Percentiles rank a stretch among this genome's conserved stretches.
These are phyloP conservation scores for Shinisaurus crocodilurus DNA, from an alignment of 2,113 vertebrate species.

Conservation along the genomic window DNA sequence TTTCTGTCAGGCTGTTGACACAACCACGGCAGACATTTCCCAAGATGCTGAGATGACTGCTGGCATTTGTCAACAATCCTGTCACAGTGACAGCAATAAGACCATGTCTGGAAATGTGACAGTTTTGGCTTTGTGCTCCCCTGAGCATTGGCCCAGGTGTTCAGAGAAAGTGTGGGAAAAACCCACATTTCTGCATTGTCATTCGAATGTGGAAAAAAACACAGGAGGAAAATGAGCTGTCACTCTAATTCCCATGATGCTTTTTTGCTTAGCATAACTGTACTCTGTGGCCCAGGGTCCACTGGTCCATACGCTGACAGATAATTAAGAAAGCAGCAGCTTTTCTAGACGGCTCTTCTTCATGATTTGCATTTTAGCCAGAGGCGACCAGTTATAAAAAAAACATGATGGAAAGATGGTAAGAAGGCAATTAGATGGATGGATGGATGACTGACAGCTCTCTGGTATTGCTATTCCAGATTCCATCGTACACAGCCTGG, in stretches of 20 bases:
- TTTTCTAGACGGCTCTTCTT: slow-evolving; percentile 90
- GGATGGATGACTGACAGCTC: slow-evolving; percentile 99
- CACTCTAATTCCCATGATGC: slow-evolving; percentile 99
- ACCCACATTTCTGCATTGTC: slow-evolving; percentile 93
- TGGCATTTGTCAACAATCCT: slow-evolving; percentile 99
- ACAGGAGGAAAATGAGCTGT: slow-evolving; percentile 99
- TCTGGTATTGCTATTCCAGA: slow-evolving; percentile 93
- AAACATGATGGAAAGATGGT: slow-evolving; percentile 99
- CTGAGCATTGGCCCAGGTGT: slow-evolving; percentile 92
- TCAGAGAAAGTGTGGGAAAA: slow-evolving; percentile 89
- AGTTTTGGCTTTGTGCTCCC: slow-evolving; percentile 95
- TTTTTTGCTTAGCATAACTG: slow-evolving; percentile 99
- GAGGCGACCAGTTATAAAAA: slow-evolving; percentile 99
- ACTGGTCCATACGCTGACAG: slow-evolving; percentile 90
- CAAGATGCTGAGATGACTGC: slow-evolving; percentile 99
- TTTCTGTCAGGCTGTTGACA: slow-evolving; percentile 99
- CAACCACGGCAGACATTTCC: slow-evolving; percentile 99
- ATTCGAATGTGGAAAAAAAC: slow-evolving; percentile 89
- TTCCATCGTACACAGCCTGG: slow-evolving; percentile 87
- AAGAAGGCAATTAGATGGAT: slow-evolving; percentile 99
- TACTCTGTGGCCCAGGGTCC: slow-evolving; percentile 89
- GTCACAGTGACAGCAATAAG: slow-evolving; percentile 93
- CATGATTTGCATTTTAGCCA: slow-evolving; percentile 99
- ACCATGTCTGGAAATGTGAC: slow-evolving; percentile 94
- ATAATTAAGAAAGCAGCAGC: slow-evolving; percentile 99